Percentiles rank a stretch among this genome's conserved stretches.
Conservation (phyloP, 1,140 invertebrate genomes). For the Lepidurus arcticus region DNA sequence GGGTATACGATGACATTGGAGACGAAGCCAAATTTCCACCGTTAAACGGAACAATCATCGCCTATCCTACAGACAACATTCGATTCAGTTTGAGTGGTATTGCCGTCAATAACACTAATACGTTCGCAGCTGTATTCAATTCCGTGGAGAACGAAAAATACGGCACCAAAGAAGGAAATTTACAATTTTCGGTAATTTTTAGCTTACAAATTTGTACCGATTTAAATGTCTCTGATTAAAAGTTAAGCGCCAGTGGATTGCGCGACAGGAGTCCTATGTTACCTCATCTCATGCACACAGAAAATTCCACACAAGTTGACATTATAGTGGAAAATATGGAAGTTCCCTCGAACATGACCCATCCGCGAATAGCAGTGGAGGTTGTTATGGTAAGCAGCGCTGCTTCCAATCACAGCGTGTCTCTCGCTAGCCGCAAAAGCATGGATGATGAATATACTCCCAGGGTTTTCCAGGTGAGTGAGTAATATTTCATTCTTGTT, state of each 20-base stretch:
- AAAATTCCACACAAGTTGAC: conserved; percentile 58
- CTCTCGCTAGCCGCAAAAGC: conserved; percentile 50
- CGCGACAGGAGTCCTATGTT: conserved; percentile 49
- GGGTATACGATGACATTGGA: conserved; percentile 51
- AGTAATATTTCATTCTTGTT: no score
- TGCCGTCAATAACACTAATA: conserved; percentile 42
- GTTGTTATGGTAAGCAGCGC: conserved; percentile 50
- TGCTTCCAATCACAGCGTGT: conserved; percentile 42
- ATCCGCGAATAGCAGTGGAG: conserved; percentile 56
- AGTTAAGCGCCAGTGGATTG: conserved; percentile 52
- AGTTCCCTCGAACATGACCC: conserved; percentile 46
- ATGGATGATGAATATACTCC: conserved; percentile 67
- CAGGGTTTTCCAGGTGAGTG: conserved; percentile 59
- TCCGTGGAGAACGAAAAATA: conserved; percentile 39
- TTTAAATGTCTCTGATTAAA: conserved; percentile 35
- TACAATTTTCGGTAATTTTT: conserved; percentile 34
- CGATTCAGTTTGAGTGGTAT: conserved; percentile 43
- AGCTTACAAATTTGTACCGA: background rate
- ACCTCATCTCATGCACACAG: conserved; percentile 58
- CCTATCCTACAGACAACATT: conserved; percentile 43
- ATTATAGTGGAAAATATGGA: conserved; percentile 53
- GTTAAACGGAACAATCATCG: conserved; percentile 39
- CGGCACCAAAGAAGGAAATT: conserved; percentile 18
- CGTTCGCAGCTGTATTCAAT: conserved; percentile 46
- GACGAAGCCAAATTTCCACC: conserved; percentile 41